phyloP scores from a whole-genome alignment of 2,797 vertebrate species.

The Oreochromis grahami region DNA sequence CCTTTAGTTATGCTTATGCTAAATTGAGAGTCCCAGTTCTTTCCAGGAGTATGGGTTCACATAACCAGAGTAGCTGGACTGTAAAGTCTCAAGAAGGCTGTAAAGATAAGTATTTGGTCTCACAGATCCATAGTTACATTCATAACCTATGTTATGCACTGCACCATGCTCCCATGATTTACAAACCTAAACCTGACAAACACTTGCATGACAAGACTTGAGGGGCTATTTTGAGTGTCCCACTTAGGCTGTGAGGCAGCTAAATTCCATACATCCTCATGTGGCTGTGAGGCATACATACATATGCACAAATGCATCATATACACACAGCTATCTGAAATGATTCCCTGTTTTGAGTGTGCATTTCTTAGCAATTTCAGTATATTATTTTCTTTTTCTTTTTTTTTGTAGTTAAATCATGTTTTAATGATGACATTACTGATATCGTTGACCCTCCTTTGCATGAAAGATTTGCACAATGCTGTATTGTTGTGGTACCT shows the following conservation, averaged over 20 bases:
- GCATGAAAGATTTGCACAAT: neutral
- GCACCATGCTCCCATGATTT: neutral
- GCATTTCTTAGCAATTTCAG: neutral
- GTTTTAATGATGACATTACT: neutral
- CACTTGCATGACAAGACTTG: slow-evolving; percentile 13
- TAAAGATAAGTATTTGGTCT: neutral
- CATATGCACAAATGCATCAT: neutral
- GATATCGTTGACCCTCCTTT: neutral
- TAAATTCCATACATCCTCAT: slow-evolving; percentile 62
- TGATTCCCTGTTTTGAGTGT: neutral
- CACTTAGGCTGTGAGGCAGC: slow-evolving; percentile 74
- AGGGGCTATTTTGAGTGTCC: slow-evolving; percentile 69
- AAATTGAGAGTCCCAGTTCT: neutral
- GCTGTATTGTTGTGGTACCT: neutral
- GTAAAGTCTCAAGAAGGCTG: neutral
- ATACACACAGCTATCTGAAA: neutral
- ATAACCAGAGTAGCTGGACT: neutral
- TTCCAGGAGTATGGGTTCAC: neutral
- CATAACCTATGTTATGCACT: neutral
- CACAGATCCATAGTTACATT: neutral
- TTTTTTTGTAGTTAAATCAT: neutral
- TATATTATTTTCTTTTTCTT: neutral
- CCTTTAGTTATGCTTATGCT: neutral
- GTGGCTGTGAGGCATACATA: slow-evolving; percentile 20
- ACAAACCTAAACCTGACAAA: neutral